Conservation (phyloP, 2,888 invertebrate genomes). For the Apotomis turbidana region DNA sequence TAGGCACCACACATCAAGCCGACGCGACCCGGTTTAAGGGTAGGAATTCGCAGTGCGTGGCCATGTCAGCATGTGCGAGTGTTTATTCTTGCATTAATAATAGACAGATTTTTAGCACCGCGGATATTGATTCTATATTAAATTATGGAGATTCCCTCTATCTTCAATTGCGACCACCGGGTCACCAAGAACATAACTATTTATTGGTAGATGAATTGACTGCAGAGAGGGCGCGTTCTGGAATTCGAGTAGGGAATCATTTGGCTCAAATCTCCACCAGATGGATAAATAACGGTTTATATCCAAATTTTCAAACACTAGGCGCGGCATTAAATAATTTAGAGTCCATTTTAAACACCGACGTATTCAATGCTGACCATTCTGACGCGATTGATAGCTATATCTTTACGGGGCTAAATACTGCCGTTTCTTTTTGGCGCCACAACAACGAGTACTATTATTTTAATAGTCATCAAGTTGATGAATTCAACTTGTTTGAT, state of each 20-base stretch:
- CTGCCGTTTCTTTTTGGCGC: not conserved
- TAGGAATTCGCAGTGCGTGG: no score
- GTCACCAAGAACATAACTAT: no score
- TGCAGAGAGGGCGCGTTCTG: not conserved
- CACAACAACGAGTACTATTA: not conserved
- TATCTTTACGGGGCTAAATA: conserved; percentile 10
- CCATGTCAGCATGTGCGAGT: no score
- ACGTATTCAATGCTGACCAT: not conserved
- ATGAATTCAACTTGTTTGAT: not conserved
- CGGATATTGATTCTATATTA: not conserved
- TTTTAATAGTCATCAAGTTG: conserved; percentile 10
- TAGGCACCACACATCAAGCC: no score
- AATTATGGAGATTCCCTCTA: conserved; percentile 10
- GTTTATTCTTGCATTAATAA: no score
- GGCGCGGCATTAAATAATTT: not conserved
- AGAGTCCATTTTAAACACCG: not conserved
- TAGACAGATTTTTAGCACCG: not conserved
- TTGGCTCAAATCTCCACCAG: not conserved
- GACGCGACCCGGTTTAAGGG: no score
- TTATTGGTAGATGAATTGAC: no score
- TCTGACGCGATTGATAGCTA: conserved; percentile 9
- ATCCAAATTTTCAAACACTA: not conserved
- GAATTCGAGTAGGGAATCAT: conserved; percentile 10
- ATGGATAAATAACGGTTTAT: not conserved
- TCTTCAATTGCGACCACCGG: conserved; percentile 7